Evolutionary conservation across 2,888 invertebrate genomes (phyloP).

Genomic region (Volucella inflata): DNA sequence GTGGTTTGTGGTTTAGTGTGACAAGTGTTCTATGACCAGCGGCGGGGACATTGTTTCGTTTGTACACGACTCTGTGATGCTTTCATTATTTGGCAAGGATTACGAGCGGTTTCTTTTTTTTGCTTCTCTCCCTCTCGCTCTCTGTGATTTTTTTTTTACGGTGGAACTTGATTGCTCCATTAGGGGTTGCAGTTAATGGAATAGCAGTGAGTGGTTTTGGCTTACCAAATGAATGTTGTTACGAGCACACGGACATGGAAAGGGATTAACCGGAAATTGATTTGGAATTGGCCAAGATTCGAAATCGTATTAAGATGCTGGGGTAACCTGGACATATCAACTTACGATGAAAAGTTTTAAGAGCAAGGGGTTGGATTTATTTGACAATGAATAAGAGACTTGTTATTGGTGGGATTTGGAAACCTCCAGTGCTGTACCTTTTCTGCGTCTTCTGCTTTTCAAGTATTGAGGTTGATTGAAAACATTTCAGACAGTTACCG

Average conservation of each 20-base stretch:
- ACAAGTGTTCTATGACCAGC: slow-evolving; percentile 25
- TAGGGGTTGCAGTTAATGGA: slow-evolving; percentile 12
- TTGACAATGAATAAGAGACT: too few species aligned
- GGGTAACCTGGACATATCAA: too few species aligned
- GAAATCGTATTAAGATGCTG: too few species aligned
- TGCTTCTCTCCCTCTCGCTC: too few species aligned
- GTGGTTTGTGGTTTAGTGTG: slow-evolving; percentile 11
- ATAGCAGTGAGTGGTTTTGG: background rate
- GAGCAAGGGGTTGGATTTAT: too few species aligned
- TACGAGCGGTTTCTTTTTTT: background rate
- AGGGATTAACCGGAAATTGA: slow-evolving; percentile 1
- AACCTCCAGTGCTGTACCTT: too few species aligned
- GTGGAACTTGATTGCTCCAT: slow-evolving; percentile 25
- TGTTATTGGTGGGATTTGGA: too few species aligned
- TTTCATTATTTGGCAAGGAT: slow-evolving; percentile 32
- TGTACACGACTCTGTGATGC: slow-evolving; percentile 3
- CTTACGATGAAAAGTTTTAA: too few species aligned
- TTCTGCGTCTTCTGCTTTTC: too few species aligned
- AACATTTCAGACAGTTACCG: too few species aligned
- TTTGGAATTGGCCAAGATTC: too few species aligned
- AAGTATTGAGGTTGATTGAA: too few species aligned
- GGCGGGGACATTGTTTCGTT: slow-evolving; percentile 21
- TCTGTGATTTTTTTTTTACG: background rate
- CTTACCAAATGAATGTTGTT: slow-evolving; percentile 2
- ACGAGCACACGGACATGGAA: background rate